Evolutionary conservation across 2,888 invertebrate species (phyloP).

Genomic region (Melolontha melolontha): DNA sequence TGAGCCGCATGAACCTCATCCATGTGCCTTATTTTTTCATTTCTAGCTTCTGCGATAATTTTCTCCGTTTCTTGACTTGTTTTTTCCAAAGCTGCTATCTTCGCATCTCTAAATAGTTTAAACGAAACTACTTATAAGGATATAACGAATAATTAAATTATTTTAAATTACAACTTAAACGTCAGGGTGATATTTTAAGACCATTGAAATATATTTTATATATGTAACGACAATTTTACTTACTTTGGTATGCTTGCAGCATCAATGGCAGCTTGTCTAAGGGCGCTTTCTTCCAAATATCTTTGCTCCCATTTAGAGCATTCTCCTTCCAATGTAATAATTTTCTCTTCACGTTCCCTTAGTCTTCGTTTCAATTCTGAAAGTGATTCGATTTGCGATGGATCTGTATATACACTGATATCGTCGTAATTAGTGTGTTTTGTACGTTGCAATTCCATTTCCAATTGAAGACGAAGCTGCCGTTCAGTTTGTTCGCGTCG

Average conservation of each 20-base stretch:
- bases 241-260: slow-evolving; percentile 82
- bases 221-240: too few species aligned
- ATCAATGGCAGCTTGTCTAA: slow-evolving; percentile 84
- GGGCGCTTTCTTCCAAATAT: slow-evolving; percentile 83
- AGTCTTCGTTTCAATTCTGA: slow-evolving; percentile 74
- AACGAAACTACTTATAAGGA: neutral
- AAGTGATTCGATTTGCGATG: slow-evolving; percentile 68
- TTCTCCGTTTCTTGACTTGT: slow-evolving; percentile 87
- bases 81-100: slow-evolving; percentile 86
- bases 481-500: slow-evolving; percentile 87
- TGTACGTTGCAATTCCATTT: slow-evolving; percentile 81
- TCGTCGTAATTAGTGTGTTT: slow-evolving; percentile 58
- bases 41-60: slow-evolving; percentile 86
- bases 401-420: slow-evolving; percentile 49
- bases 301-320: slow-evolving; percentile 89
- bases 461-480: slow-evolving; percentile 85
- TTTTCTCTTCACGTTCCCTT: slow-evolving; percentile 77
- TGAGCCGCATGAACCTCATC: slow-evolving; percentile 89
- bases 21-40: slow-evolving; percentile 89
- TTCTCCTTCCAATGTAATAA: slow-evolving; percentile 82
- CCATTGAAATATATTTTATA: neutral
- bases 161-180: too few species aligned
- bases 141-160: neutral
- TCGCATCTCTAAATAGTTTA: slow-evolving; percentile 75
- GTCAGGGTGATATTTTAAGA: neutral